Evolutionary conservation across 23 tunicate species (phyloP), one percentile per base, ranked within the genome.

Genomic region (Aplidium turbinatum): DNA sequence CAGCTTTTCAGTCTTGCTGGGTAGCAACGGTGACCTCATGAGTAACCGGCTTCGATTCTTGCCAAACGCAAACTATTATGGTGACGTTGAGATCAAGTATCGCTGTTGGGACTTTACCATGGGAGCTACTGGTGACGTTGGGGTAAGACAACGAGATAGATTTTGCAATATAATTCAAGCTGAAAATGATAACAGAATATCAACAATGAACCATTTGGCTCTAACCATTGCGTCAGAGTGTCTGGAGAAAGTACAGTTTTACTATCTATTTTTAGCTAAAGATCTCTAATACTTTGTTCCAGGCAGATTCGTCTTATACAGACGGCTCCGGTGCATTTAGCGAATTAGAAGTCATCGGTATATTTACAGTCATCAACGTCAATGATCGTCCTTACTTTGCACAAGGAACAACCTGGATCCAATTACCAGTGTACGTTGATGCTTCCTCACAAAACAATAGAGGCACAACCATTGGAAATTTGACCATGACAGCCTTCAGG

Each of bases 51-150:
- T 77, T 63, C 61, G 82, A 21, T 77, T 77, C 29, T 9, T 31
- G 33, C 73, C 82, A 0, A 77, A 63, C n/a, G 0, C 61, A 18
- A 64, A 77, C 31, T 77, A 32, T 45, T 6, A 31, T 38, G 82
- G 82, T 0, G 58, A 4, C 18, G 82, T 63, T 22, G 20, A 28
- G 16, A 11, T 77, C 7, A 36, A 33, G 20, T 77, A 39, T 29
- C 50, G 47, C 20, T 77, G 82, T 42, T 77, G 82, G 82, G 82
- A 77, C 64, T 77, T 77, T 36, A 77, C 82, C 2, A 38, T 18
- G n/a, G 73, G 72, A 40, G 31, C 13, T 5, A 42, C 42, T 22
- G 82, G 62, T 28, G 61, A 77, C 22, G 36, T 55, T 16, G 73
- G 63, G 73, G 82, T 77, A 25, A 35, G n/a, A n/a, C n/a, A n/a